Base-by-base conservation (phyloP, 2,797 vertebrate species). In the Pogoniulus pusillus region DNA sequence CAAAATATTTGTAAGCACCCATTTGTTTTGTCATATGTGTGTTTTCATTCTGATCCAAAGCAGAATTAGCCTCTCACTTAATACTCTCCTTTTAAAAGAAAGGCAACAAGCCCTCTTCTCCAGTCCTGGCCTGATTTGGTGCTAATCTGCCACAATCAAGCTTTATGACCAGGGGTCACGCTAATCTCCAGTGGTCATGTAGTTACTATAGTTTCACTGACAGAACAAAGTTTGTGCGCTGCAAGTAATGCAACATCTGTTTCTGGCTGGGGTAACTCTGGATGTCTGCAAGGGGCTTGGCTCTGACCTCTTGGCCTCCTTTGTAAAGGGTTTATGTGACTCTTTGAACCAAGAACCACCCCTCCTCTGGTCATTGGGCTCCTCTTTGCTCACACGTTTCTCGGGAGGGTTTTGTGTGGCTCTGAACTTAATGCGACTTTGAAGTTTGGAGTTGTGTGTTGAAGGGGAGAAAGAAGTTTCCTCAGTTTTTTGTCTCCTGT, bases 1-100 rank as follows among this genome's bases (percentile, higher is more conserved):
- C 95, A 95, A 96, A 96, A 93, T 96, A 90, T 96, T 96, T 96
- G 94, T 96, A 96, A 96, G 93, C 94, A 88, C n/a, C 30, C 76
- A 32, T 89, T 91, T 89, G 80, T 83, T 80, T 89, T 91, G 79
- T 93, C 85, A 58, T 92, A 39, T 71, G 70, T 81, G 76, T 66
- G 47, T 87, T 92, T 90, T 77, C 81, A 24, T 34, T 74, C 55
- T 94, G 91, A 93, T 83, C 54, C 0, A 1, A 94, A 93, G 87
- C 91, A 93, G 93, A 94, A 94, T 86, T 82, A 91, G 49, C 32
- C 26, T 92, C 39, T 65, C 0, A 0, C 59, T 81, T 71, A 57
- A 69, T 79, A 32, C 20, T 45, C 37, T 66, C 79, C 68, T 71
- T 89, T 91, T 73, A 78, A 81, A 84, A 90, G 83, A 91, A 90